phyloP scores from a whole-genome alignment of 2,888 invertebrate species.

The Tipula lateralis region DNA sequence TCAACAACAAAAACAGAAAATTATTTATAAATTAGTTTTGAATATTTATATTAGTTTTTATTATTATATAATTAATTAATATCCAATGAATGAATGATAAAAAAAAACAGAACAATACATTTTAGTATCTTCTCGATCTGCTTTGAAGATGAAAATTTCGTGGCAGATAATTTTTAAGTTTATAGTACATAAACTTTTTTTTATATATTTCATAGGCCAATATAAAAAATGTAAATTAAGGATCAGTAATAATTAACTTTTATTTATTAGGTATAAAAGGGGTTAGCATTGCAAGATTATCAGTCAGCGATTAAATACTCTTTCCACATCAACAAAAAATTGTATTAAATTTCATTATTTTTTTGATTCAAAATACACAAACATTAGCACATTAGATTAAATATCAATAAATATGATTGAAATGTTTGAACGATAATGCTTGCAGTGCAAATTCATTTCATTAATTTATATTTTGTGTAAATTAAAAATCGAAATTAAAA shows the following conservation, averaged over 20 bases:
- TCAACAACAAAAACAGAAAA: neutral
- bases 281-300: neutral
- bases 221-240: neutral
- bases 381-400: too few relatives aligned
- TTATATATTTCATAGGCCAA: neutral
- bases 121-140: neutral
- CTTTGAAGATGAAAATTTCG: neutral
- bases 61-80: neutral
- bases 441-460: neutral
- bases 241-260: neutral
- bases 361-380: too few relatives aligned
- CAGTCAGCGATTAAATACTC: neutral
- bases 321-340: neutral
- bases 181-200: neutral
- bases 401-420: too few relatives aligned
- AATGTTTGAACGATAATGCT: neutral
- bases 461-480: neutral
- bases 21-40: neutral
- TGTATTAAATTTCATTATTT: neutral
- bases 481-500: neutral
- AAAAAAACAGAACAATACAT: too few relatives aligned
- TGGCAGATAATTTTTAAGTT: neutral
- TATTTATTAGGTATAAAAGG: neutral
- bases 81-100: neutral
- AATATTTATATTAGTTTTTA: neutral